These are phyloP conservation scores for Cottus gobio DNA, from an alignment of 2,113 vertebrate species.

Conservation along the genomic window DNA sequence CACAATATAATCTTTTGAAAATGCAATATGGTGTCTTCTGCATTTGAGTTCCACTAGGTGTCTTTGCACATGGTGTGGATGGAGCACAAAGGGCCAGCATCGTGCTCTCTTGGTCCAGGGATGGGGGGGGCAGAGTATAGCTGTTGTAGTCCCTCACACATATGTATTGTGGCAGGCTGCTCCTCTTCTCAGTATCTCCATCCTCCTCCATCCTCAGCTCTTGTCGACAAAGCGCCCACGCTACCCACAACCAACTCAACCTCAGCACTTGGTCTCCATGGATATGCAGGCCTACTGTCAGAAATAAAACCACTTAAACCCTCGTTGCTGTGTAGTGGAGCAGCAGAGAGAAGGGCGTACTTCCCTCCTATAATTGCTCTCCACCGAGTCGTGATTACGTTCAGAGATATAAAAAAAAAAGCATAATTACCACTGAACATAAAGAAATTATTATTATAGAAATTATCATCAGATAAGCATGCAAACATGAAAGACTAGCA, in stretches of 20 bases:
- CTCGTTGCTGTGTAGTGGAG: slow-evolving; percentile 53
- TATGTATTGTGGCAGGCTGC: slow-evolving; percentile 30
- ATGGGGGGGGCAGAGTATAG: slow-evolving; percentile 4
- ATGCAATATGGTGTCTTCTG: slow-evolving; percentile 2
- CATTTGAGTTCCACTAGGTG: slow-evolving; percentile 22
- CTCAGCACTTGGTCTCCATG: slow-evolving; percentile 78
- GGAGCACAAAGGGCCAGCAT: slow-evolving; percentile 47
- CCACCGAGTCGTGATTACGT: slow-evolving; percentile 43
- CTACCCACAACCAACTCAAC: slow-evolving; percentile 67
- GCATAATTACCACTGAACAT: background rate
- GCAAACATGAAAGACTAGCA: slow-evolving; percentile 24
- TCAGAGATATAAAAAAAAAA: slow-evolving; percentile 2
- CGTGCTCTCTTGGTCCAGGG: slow-evolving; percentile 38
- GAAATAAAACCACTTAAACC: slow-evolving; percentile 75
- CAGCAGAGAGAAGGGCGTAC: slow-evolving; percentile 17
- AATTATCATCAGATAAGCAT: background rate
- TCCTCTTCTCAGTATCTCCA: slow-evolving; percentile 48
- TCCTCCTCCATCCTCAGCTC: slow-evolving; percentile 69
- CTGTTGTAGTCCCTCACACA: slow-evolving; percentile 47
- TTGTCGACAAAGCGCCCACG: slow-evolving; percentile 67
- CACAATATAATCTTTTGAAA: background rate
- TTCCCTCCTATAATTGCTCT: slow-evolving; percentile 26
- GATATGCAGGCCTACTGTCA: slow-evolving; percentile 74
- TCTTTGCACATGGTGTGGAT: slow-evolving; percentile 62
- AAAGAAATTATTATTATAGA: slow-evolving; percentile 21